Evolutionary conservation across 2,797 vertebrate genomes (phyloP), one percentile per base, ranked within the genome.

Genomic region (Pangasius mekongensis): DNA sequence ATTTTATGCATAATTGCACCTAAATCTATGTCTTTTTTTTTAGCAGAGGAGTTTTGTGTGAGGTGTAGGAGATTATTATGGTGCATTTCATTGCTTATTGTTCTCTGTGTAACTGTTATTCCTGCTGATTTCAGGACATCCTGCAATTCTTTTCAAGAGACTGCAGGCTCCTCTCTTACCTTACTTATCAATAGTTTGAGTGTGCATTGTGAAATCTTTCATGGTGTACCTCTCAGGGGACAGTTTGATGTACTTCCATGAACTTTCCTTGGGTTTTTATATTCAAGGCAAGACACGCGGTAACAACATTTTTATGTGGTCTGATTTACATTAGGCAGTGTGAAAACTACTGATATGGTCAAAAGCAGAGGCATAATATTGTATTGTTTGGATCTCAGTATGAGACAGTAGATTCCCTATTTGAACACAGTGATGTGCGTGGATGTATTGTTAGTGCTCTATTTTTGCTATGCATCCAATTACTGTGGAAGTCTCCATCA

Each of bases 281-380:
- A 95, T 95, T 93, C 95, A 93, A 92, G 92, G 93, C 92, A 93
- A 94, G 91, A 86, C 91, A 88, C 67, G 89, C 93, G 90, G 88
- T 91, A 91, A 93, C 91, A 93, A 93, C 84, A 90, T 91, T 14
- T 89, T 93, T 93, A 95, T 95, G 62, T 87, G 73, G 43, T 91
- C 88, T 91, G 91, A 92, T 94, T 95, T 94, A 94, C 85, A 60
- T 87, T 66, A 20, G 84, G 91, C 43, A 89, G 93, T 91, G 90
- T 89, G 90, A 93, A 92, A 92, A 91, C 90, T 36, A 67, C 56
- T 88, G 92, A 91, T 90, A 91, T 89, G 91, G 93, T 90, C 87
- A 60, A 82, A 82, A 20, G 39, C 56, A 91, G 87, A 86, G 80
- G 86, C 87, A 90, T 87, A 89, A 91, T 86, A 88, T 4, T 77